phyloP scores from a whole-genome alignment of 2,888 invertebrate genomes.

The Lypha dubia region DNA sequence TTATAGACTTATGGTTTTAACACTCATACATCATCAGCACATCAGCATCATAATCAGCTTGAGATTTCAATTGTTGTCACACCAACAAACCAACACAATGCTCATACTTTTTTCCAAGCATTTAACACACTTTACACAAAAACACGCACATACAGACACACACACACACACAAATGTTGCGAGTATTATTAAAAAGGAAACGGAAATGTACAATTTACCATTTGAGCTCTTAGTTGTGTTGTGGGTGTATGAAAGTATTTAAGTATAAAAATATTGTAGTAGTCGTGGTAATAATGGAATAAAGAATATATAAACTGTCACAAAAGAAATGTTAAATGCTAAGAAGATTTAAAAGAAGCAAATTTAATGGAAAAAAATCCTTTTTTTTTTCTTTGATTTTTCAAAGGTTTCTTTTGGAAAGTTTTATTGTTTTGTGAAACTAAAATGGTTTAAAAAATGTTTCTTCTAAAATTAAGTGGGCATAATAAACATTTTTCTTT shows the following conservation, averaged over 20 bases:
- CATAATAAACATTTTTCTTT: background rate
- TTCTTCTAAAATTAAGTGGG: background rate
- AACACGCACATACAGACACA: no score
- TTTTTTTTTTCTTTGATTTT: background rate
- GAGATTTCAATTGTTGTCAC: constrained; percentile 37
- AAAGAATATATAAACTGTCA: constrained; percentile 22
- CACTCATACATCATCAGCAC: constrained; percentile 63
- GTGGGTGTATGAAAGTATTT: background rate
- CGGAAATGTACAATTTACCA: constrained; percentile 72
- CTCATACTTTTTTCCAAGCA: constrained; percentile 3
- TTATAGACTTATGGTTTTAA: constrained; percentile 70
- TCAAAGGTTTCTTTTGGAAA: constrained; percentile 10
- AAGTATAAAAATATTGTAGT: background rate
- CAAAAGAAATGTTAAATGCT: constrained; percentile 59
- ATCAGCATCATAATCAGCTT: constrained; percentile 9
- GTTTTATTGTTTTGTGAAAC: background rate
- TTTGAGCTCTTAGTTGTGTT: constrained; percentile 50
- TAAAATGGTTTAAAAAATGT: constrained; percentile 7
- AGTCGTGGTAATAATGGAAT: constrained; percentile 28
- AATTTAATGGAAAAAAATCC: background rate
- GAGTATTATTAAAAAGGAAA: constrained; percentile 49
- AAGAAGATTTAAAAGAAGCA: constrained; percentile 57
- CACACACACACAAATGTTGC: constrained; percentile 20
- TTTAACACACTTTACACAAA: constrained; percentile 17
- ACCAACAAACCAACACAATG: constrained; percentile 14